Base-by-base conservation (phyloP, 30 jellyfish, hydroid and myxozoan genomes). In the Mastigias papua region DNA sequence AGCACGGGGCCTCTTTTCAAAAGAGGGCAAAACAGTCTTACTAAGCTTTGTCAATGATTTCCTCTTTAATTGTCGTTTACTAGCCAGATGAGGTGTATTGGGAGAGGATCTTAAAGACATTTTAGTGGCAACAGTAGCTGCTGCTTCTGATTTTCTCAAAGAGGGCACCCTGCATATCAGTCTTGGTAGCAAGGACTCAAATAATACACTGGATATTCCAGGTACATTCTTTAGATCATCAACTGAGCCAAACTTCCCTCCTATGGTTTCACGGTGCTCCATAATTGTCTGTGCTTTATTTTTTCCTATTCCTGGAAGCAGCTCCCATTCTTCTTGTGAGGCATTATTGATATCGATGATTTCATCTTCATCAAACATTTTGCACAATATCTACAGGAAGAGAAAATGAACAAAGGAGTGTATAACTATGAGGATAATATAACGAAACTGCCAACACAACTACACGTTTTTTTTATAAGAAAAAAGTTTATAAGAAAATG, bases 221-320 rank as follows among this genome's bases (percentile, higher is more conserved):
- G 90, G 94, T 5, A 90, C 97, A 37, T 81, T 70, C 17, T 51
- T 83, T 22, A 94, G 78, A 64, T 94, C 97, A 5, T 86, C 89
- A 62, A 89, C 68, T 6, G 89, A 64, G 17, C 73, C 16, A 31
- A 83, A 75, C 49, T 73, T 87, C 42, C 92, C 93, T 2, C 97
- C 95, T 20, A 60, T 34, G 34, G 83, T 70, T 13, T 79, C 89
- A 33, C 99, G 92, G 49, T 89, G 88, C 32, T 89, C 97, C 16
- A 90, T 85, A n/a, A 94, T 86, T 25, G 90, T 74, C n/a, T 83
- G 91, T 30, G 99, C 99, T 76, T 94, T 94, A 26, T 70, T 68
- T 66, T 73, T 89, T 51, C 99, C 99, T 48, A 94, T 89, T 20
- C 99, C 99, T 20, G 99, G 99, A 17, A 94, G 97, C 74, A 84